Conservation (phyloP, 2,888 invertebrate genomes). For the Torymus texanus region DNA sequence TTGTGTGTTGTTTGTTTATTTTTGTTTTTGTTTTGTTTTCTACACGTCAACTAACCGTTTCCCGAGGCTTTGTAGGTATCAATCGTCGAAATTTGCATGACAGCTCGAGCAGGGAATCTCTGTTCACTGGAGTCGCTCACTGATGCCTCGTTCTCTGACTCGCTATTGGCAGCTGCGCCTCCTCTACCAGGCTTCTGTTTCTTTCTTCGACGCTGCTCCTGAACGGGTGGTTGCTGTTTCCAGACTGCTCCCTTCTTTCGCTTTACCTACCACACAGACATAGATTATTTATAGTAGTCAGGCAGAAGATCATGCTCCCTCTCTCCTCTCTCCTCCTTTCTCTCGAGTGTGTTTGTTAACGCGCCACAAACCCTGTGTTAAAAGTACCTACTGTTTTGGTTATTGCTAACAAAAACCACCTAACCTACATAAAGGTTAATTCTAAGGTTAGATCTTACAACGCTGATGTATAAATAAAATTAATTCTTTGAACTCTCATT, state of each 20-base stretch:
- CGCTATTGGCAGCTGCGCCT: conserved; percentile 72
- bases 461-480: neutral
- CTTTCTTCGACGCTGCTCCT: conserved; percentile 72
- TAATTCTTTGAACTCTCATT: conserved; percentile 44
- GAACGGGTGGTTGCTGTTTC: conserved; percentile 72
- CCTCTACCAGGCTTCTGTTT: conserved; percentile 71
- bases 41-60: conserved; percentile 71
- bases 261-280: conserved; percentile 76
- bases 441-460: conserved; percentile 18
- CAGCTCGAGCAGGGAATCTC: conserved; percentile 67
- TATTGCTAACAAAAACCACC: conserved; percentile 9
- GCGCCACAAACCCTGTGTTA: conserved; percentile 6
- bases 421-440: conserved; percentile 5
- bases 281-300: conserved; percentile 71
- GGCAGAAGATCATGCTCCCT: conserved; percentile 42
- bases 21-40: conserved; percentile 13
- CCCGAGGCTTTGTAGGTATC: conserved; percentile 72
- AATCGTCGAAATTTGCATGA: conserved; percentile 60
- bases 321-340: conserved; percentile 8
- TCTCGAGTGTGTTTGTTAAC: conserved; percentile 8
- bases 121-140: conserved; percentile 73
- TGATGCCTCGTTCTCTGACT: conserved; percentile 73
- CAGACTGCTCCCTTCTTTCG: conserved; percentile 80
- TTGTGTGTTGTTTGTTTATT: conserved; percentile 10
- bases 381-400: conserved; percentile 13